Base-by-base conservation (phyloP, 2,888 invertebrate genomes). In the Sphaerophoria taeniata region DNA sequence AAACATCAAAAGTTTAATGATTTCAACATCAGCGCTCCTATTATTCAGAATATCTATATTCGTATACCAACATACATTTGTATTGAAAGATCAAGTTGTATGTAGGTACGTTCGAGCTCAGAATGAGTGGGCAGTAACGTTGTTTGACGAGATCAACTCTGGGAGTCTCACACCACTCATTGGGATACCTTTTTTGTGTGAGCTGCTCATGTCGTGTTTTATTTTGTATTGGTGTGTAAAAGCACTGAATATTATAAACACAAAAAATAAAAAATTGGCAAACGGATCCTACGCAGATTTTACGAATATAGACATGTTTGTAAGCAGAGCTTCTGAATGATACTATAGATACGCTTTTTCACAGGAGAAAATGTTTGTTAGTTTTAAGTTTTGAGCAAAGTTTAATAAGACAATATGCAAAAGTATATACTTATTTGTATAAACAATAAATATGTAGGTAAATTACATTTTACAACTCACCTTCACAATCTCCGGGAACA, bases 401-500 rank as follows among this genome's bases (percentile, higher is more conserved):
- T 65, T 39, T 71, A 55, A 58, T 33, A 16, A 14, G 47, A 39
- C 31, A 58, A 43, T 16, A 33, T 45, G 5, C 9, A 43, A 24
- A 5, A 16, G 49, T 0, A n/a, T 31, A 49, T 6, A 56, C 11
- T 7, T 58, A 58, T 11, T 49, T 36, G 14, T 11, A 45, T 1
- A 33, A 16, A 16, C 7, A 47, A 11, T n/a, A 9, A n/a, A 39
- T 60, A 31, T n/a, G 31, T n/a, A n/a, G n/a, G n/a, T n/a, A n/a
- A n/a, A n/a, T n/a, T n/a, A n/a, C n/a, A n/a, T n/a, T n/a, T n/a
- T n/a, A n/a, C n/a, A n/a, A n/a, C n/a, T n/a, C n/a, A 94, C 93
- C 93, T 91, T 93, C 93, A 88, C 95, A 95, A 89, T 94, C 92
- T 69, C 93, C 94, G 87, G 94, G 93, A 56, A 94, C 91, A 77